Base-by-base conservation (phyloP, 2,113 vertebrate genomes). In the Aspidoscelis tigris region DNA sequence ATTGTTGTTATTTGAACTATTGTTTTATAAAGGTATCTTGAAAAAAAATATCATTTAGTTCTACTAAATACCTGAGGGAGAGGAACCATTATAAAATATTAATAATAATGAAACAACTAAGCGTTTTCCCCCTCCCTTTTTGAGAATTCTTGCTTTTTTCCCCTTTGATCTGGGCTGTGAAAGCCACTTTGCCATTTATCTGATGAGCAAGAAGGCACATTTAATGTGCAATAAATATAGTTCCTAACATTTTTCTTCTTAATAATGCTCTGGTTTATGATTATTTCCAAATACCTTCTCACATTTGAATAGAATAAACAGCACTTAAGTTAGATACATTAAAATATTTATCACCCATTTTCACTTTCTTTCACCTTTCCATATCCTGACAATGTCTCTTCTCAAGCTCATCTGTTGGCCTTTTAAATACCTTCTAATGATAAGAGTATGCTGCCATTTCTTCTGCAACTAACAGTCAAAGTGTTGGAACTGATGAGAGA, bases 41-140 rank as follows among this genome's bases (percentile, higher is more conserved):
- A 61, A 80, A 33, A 76, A 50, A 66, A 74, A 43, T 41, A 69
- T 26, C 85, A 68, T 41, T 74, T 44, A 81, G 21, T 7, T 75
- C 81, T 6, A 11, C 26, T 82, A 82, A 4, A 14, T 55, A 55
- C 55, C 55, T 55, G 55, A 55, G 16, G 55, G 55, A 61, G 14
- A 61, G 18, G 18, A 18, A 58, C 14, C 14, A 61, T 61, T 61
- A 66, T 64, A 21, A 64, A 64, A 21, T 64, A 20, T 12, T 5
- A 61, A 61, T 12, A 61, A 61, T 61, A 61, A 33, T 33, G 33
- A 33, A 12, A 61, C 18, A 18, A 65, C 64, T 65, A 22, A 65
- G 39, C 65, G 43, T 47, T 11, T 2, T 58, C 70, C 58, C 5
- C 2, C 12, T 4, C 20, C 66, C 18, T 55, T 76, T 64, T 43